phyloP scores from a whole-genome alignment of 2,888 invertebrate genomes.

The Clistopyga incitator region DNA sequence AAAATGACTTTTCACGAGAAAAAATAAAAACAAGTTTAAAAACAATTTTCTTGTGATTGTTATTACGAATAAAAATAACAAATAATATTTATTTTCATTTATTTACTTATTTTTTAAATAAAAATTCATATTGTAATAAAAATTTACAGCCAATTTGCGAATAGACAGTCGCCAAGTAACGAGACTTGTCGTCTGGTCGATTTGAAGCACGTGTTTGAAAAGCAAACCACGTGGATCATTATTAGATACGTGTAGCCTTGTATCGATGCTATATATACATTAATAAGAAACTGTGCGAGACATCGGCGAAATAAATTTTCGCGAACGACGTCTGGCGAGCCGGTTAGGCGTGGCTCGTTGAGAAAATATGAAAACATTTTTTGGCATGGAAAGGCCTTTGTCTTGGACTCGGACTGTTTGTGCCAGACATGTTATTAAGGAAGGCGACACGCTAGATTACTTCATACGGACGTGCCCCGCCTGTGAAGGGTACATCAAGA shows the following conservation, averaged over 20 bases:
- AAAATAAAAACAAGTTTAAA: no score
- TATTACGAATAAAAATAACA: not conserved
- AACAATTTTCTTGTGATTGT: no score
- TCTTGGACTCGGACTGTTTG: not conserved
- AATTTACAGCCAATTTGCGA: not conserved
- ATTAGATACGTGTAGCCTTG: not conserved
- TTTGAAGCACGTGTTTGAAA: slow-evolving; percentile 15
- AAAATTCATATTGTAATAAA: no score
- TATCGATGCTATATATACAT: slow-evolving; percentile 5
- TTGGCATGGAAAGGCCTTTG: slow-evolving; percentile 15
- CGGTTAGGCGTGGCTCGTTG: not conserved
- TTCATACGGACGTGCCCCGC: slow-evolving; percentile 22
- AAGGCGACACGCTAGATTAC: slow-evolving; percentile 8
- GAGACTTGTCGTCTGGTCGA: not conserved
- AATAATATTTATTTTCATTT: not conserved
- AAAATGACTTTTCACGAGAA: no score
- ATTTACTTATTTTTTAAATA: no score
- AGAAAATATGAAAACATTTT: not conserved
- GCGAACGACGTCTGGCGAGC: not conserved
- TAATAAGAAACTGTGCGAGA: slow-evolving; percentile 4
- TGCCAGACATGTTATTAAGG: slow-evolving; percentile 8
- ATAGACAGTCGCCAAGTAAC: not conserved
- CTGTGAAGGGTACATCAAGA: not conserved
- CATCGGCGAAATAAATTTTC: not conserved
- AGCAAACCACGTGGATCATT: slow-evolving; percentile 1